A percentile compares a stretch with the other conserved stretches of the same genome.
Conservation (phyloP, 2,888 invertebrate genomes). For the Andrena haemorrhoa region DNA sequence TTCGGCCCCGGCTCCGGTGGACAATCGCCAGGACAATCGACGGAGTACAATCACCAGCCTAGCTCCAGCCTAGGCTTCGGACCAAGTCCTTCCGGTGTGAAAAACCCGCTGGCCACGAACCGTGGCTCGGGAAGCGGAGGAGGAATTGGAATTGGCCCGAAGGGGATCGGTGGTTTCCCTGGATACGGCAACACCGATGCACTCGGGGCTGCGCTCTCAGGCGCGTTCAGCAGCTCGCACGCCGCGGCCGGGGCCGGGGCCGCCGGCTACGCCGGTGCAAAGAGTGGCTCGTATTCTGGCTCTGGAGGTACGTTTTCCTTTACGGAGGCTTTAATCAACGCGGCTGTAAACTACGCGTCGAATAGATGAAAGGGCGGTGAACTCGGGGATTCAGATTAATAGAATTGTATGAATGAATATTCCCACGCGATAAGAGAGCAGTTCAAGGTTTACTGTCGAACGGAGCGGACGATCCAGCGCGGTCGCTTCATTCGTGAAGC, state of each 20-base stretch:
- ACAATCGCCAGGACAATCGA: no score
- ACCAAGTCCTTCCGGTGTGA: neutral
- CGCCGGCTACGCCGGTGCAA: conserved; percentile 35
- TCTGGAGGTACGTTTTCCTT: conserved; percentile 26
- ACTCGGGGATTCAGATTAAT: neutral
- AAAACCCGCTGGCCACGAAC: neutral
- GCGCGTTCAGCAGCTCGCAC: conserved; percentile 40
- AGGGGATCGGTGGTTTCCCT: neutral
- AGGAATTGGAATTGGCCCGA: conserved; percentile 26
- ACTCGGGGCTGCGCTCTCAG: conserved; percentile 22
- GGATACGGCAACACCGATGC: neutral
- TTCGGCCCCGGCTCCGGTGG: neutral
- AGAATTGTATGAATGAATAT: conserved; percentile 13
- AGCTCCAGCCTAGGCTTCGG: neutral
- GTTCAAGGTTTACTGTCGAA: conserved; percentile 30
- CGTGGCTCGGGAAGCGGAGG: conserved; percentile 49
- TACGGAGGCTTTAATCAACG: neutral
- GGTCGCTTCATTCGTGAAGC: conserved; percentile 49
- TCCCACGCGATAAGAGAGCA: conserved; percentile 17
- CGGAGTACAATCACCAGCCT: neutral
- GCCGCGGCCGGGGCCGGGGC: conserved; percentile 40
- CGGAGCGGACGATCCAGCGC: neutral
- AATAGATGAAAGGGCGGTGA: conserved; percentile 19
- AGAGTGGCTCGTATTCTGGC: conserved; percentile 14
- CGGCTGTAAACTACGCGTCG: neutral